Percentiles rank a stretch among this genome's conserved stretches.
Conservation (phyloP, 2,888 invertebrate genomes). For the Agapostemon virescens region DNA sequence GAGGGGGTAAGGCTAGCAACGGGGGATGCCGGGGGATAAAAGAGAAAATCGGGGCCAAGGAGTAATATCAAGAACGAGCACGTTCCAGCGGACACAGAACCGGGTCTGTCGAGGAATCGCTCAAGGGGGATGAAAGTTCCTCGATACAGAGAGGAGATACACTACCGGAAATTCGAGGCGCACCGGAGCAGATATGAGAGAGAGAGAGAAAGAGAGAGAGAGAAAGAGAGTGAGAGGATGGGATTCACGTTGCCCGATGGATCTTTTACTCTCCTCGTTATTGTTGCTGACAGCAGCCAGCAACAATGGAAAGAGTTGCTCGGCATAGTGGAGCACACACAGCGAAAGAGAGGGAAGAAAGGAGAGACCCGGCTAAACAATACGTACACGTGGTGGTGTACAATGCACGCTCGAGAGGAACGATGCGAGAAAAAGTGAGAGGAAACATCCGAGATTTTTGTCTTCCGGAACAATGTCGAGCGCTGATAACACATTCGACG, state of each 20-base stretch:
- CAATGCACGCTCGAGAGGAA: slow-evolving; percentile 59
- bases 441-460: slow-evolving; percentile 57
- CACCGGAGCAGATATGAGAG: slow-evolving; percentile 35
- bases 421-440: slow-evolving; percentile 28
- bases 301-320: slow-evolving; percentile 64
- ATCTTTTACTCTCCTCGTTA: slow-evolving; percentile 58
- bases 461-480: slow-evolving; percentile 60
- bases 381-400: slow-evolving; percentile 64
- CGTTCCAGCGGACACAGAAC: slow-evolving; percentile 37
- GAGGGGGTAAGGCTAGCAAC: not conserved
- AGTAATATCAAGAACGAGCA: slow-evolving; percentile 49
- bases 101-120: slow-evolving; percentile 42
- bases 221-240: slow-evolving; percentile 19
- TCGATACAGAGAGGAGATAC: slow-evolving; percentile 56
- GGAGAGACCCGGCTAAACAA: slow-evolving; percentile 57
- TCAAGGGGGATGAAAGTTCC: slow-evolving; percentile 57
- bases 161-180: slow-evolving; percentile 53
- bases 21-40: not conserved
- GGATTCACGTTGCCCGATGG: slow-evolving; percentile 57
- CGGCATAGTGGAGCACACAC: slow-evolving; percentile 39
- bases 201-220: not conserved
- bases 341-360: slow-evolving; percentile 40
- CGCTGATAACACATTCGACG: slow-evolving; percentile 57
- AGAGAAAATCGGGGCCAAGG: slow-evolving; percentile 45
- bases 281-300: slow-evolving; percentile 62